Percentiles rank a stretch among this genome's conserved stretches.
Evolutionary conservation across 1,140 invertebrate genomes (phyloP).

Genomic region (Heliconius congener): DNA sequence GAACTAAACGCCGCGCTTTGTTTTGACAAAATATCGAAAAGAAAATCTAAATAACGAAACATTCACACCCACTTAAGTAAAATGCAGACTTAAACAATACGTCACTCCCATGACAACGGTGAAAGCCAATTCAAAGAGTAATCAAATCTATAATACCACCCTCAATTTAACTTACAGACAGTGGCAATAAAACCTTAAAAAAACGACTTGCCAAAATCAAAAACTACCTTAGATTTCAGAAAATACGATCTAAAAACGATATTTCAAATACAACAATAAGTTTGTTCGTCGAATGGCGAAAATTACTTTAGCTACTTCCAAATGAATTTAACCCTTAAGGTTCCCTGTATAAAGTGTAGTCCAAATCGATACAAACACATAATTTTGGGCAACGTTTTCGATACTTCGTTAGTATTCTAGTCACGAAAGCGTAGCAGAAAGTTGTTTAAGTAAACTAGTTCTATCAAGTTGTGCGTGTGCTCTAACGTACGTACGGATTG

Average conservation of each 20-base stretch:
- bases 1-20: too few relatives aligned
- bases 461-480: slow-evolving; percentile 26
- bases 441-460: slow-evolving; percentile 51
- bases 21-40: not conserved
- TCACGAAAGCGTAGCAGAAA: slow-evolving; percentile 48
- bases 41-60: not conserved
- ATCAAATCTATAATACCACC: slow-evolving; percentile 43
- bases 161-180: slow-evolving; percentile 43
- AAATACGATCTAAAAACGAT: not conserved
- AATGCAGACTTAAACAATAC: slow-evolving; percentile 3
- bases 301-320: slow-evolving; percentile 38
- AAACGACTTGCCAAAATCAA: not conserved
- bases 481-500: not conserved
- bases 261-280: not conserved
- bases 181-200: slow-evolving; percentile 22
- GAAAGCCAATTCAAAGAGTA: slow-evolving; percentile 40
- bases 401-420: slow-evolving; percentile 51
- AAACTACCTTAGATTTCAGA: not conserved
- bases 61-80: not conserved
- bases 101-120: slow-evolving; percentile 22
- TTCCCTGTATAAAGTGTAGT: not conserved
- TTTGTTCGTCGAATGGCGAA: slow-evolving; percentile 34
- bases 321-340: slow-evolving; percentile 33
- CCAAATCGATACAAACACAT: slow-evolving; percentile 20
- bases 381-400: slow-evolving; percentile 45